Evolutionary conservation across 2,888 invertebrate species (phyloP).

Genomic region (Creontiades dilutus): DNA sequence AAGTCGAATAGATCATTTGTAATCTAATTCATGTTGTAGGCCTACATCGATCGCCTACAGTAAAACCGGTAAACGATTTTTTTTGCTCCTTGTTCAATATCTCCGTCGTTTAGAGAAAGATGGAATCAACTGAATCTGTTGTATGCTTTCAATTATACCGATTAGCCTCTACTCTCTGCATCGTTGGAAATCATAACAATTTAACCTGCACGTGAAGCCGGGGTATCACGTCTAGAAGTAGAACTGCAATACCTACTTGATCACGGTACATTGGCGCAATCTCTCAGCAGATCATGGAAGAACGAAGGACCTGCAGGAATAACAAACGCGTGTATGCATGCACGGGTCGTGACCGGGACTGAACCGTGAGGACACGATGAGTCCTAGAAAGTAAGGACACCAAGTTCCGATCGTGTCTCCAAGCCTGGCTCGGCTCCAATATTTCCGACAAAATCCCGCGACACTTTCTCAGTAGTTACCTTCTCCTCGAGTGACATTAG

Average conservation of each 20-base stretch:
- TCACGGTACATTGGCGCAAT: background rate
- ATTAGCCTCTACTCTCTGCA: no score
- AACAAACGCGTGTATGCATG: slow-evolving; percentile 21
- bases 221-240: background rate
- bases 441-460: slow-evolving; percentile 37
- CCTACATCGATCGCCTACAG: no score
- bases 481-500: background rate
- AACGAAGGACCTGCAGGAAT: background rate
- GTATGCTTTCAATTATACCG: no score
- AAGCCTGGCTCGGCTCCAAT: slow-evolving; percentile 28
- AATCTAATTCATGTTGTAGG: no score
- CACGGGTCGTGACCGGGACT: background rate
- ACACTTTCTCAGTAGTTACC: slow-evolving; percentile 43
- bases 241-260: background rate
- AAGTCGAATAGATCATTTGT: no score
- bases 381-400: slow-evolving; percentile 56
- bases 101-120: no score
- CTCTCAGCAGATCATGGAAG: background rate
- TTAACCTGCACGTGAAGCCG: background rate
- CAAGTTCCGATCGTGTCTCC: slow-evolving; percentile 53
- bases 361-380: slow-evolving; percentile 43
- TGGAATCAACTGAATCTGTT: no score
- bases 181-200: no score
- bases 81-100: no score
- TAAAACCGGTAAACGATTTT: no score